A percentile compares a stretch with the other conserved stretches of the same genome.
phyloP scores from a whole-genome alignment of 2,888 invertebrate genomes.

The Lymantria monacha region DNA sequence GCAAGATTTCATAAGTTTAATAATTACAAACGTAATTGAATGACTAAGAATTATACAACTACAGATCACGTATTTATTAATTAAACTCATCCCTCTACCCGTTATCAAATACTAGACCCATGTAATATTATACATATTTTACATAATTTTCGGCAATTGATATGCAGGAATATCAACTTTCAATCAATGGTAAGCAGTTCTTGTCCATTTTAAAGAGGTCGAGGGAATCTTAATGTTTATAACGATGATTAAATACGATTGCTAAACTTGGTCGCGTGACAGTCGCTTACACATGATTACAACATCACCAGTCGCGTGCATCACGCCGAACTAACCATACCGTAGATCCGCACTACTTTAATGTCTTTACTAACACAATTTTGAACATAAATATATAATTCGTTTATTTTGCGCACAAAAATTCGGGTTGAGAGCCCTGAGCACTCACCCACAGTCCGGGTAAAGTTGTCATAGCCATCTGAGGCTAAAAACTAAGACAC shows the following conservation, averaged over 20 bases:
- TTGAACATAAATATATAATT: background rate
- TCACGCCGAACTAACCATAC: slow-evolving; percentile 55
- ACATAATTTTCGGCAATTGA: too few species aligned
- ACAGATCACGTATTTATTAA: slow-evolving; percentile 20
- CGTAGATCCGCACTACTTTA: slow-evolving; percentile 56
- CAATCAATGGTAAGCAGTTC: too few species aligned
- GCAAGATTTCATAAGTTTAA: slow-evolving; percentile 30
- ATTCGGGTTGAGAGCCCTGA: too few species aligned
- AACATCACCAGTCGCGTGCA: slow-evolving; percentile 59
- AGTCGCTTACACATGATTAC: slow-evolving; percentile 51
- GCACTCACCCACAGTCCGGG: too few species aligned
- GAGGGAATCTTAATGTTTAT: slow-evolving; percentile 23
- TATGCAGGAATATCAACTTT: too few species aligned
- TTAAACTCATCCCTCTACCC: slow-evolving; percentile 25
- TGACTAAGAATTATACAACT: slow-evolving; percentile 3
- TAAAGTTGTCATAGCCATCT: too few species aligned
- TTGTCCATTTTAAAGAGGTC: slow-evolving; percentile 12
- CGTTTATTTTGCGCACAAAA: too few species aligned
- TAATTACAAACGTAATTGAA: slow-evolving; percentile 41
- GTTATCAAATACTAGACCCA: slow-evolving; percentile 12
- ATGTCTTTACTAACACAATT: slow-evolving; percentile 44
- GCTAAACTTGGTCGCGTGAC: slow-evolving; percentile 48
- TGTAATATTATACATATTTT: too few species aligned
- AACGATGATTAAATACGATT: slow-evolving; percentile 30
- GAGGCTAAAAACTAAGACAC: too few species aligned